Conservation (phyloP, 1,140 invertebrate genomes). For the Atta colombica region DNA sequence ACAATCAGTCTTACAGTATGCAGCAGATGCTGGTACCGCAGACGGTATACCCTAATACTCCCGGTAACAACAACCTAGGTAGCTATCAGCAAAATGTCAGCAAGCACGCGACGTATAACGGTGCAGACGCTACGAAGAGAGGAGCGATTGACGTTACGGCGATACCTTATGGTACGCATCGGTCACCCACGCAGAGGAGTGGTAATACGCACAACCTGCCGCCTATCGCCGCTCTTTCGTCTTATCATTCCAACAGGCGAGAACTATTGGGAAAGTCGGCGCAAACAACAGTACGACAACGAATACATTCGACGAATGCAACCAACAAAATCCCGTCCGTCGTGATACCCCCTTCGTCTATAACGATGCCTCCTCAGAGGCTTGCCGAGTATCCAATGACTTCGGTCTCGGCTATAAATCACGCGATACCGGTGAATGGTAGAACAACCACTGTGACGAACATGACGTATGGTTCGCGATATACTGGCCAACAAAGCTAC, state of each 20-base stretch:
- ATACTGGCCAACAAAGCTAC: slow-evolving; percentile 66
- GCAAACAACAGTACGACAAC: slow-evolving; percentile 74
- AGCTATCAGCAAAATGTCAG: slow-evolving; percentile 62
- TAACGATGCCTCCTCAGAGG: slow-evolving; percentile 63
- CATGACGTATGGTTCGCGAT: slow-evolving; percentile 74
- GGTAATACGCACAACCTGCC: slow-evolving; percentile 86
- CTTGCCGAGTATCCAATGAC: slow-evolving; percentile 73
- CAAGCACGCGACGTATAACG: slow-evolving; percentile 79
- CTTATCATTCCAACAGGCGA: slow-evolving; percentile 84
- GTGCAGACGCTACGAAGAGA: slow-evolving; percentile 77
- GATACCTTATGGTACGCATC: slow-evolving; percentile 72
- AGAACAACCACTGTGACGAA: slow-evolving; percentile 73
- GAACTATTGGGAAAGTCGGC: slow-evolving; percentile 76
- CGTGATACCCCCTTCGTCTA: slow-evolving; percentile 54
- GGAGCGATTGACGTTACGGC: slow-evolving; percentile 60
- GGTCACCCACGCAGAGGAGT: slow-evolving; percentile 67
- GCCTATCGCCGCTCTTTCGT: slow-evolving; percentile 86
- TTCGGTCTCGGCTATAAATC: slow-evolving; percentile 66
- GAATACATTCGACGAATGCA: slow-evolving; percentile 52
- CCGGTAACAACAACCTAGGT: slow-evolving; percentile 33
- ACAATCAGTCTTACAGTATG: slow-evolving; percentile 64
- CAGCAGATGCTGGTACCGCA: slow-evolving; percentile 68
- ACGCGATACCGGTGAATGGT: slow-evolving; percentile 75
- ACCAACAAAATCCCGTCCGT: slow-evolving; percentile 62
- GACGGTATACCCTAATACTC: slow-evolving; percentile 53